Evolutionary conservation across 2,113 vertebrate genomes (phyloP).

Genomic region (Prionailurus bengalensis): DNA sequence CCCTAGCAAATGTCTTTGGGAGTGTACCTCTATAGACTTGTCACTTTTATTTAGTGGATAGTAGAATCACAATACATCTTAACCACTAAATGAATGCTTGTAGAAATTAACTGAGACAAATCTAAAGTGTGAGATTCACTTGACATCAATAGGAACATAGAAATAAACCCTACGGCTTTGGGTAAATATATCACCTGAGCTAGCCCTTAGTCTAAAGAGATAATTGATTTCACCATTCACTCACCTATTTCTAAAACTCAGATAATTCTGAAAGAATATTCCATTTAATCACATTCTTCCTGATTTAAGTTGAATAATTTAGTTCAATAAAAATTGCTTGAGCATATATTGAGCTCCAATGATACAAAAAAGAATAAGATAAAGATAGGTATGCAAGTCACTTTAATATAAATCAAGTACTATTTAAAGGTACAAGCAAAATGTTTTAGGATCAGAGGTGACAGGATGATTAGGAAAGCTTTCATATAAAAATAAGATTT

Average conservation of each 20-base stretch:
- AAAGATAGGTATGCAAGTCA: not conserved
- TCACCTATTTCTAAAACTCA: not conserved
- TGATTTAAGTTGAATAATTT: slow-evolving; percentile 22
- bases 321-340: not conserved
- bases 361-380: not conserved
- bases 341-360: not conserved
- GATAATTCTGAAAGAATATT: not conserved
- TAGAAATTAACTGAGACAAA: not conserved
- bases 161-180: not conserved
- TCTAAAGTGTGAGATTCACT: not conserved
- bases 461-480: not conserved
- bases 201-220: not conserved
- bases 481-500: not conserved
- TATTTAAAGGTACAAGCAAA: not conserved
- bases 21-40: not conserved
- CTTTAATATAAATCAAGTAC: slow-evolving; percentile 15
- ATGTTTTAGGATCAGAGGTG: not conserved
- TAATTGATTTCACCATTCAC: not conserved
- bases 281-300: not conserved
- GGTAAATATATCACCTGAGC: not conserved
- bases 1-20: not conserved
- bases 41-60: slow-evolving; percentile 12
- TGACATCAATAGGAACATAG: not conserved
- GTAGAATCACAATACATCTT: not conserved
- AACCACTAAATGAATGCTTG: not conserved